Evolutionary conservation across 2,888 invertebrate species (phyloP).

Genomic region (Phytoseiulus persimilis): DNA sequence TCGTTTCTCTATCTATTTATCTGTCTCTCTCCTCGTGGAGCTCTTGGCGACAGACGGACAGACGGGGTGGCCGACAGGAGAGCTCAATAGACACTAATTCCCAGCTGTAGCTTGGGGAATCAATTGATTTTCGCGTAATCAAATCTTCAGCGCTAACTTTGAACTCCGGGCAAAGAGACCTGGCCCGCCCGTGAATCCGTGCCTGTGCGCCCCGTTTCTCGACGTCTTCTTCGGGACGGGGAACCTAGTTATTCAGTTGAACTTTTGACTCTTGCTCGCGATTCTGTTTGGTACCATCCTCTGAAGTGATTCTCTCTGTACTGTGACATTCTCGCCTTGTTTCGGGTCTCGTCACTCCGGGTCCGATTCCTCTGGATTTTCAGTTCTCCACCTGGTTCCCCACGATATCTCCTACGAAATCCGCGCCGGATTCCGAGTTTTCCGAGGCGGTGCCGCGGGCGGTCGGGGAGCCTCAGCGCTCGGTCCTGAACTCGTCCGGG

Average conservation of each 20-base stretch:
- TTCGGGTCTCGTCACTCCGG: too few species aligned
- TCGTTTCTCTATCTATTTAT: not conserved
- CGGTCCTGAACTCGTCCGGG: too few species aligned
- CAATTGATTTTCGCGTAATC: not conserved
- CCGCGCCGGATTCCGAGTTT: not conserved
- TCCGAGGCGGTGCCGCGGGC: too few species aligned
- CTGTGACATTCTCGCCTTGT: too few species aligned
- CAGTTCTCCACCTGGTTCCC: too few species aligned
- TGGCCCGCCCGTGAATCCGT: not conserved
- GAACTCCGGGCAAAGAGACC: not conserved
- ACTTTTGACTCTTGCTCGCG: not conserved
- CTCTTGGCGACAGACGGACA: not conserved
- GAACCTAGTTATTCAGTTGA: not conserved
- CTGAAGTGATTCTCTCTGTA: too few species aligned
- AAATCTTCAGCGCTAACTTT: not conserved
- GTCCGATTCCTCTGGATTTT: too few species aligned
- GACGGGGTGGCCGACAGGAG: not conserved
- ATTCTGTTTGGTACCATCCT: too few species aligned
- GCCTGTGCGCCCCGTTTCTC: not conserved
- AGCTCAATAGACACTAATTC: slow-evolving; percentile 5
- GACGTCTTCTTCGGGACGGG: not conserved
- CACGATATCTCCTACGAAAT: not conserved
- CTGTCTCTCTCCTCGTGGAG: not conserved
- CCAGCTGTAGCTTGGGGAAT: not conserved
- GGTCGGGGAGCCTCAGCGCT: too few species aligned